Evolutionary conservation across 2,113 vertebrate genomes (phyloP), one percentile per base, ranked within the genome.

Genomic region (Cricetomys ansorgei): DNA sequence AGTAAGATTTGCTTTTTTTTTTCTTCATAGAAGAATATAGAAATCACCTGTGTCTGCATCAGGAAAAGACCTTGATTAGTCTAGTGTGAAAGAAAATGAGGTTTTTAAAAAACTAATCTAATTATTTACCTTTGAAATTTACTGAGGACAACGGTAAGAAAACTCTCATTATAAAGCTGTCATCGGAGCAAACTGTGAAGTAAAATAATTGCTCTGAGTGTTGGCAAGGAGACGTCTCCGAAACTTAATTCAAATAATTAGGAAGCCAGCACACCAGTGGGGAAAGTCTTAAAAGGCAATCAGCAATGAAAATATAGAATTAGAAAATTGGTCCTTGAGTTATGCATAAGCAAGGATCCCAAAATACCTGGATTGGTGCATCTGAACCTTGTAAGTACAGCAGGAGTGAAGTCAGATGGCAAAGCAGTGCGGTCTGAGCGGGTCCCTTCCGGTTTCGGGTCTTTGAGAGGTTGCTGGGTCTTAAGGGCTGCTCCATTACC

Each of bases 111-210:
- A 64, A 13, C 45, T 34, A 62, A 69, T 55, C 29, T 77, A 84
- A 80, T 70, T 88, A 80, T 67, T 81, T 94, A 37, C 34, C 88
- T 96, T 96, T 85, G 17, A 67, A 57, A 89, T 81, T 75, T 89
- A 48, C 29, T 70, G 34, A 62, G 7, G 34, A 88, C 83, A 13
- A 19, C 72, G 43, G 25, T 34, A 77, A 23, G 43, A 88, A 73
- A 69, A 62, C 48, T 55, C 12, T 40, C 29, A 53, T 55, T 75
- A 67, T 25, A 76, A 80, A 86, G 86, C n/a, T 83, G 4, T 62
- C 65, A 88, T 92, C 76, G 27, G 88, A 86, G 17, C 15, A 77
- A 91, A 86, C 72, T 62, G 17, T 86, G 57, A 94, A 95, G 76
- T 40, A 88, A 55, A 84, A 1, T 85, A 94, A 88, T 85, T 89